These are phyloP conservation scores for Nemoura dubitans DNA, from an alignment of 2,888 invertebrate species.

Conservation along the genomic window DNA sequence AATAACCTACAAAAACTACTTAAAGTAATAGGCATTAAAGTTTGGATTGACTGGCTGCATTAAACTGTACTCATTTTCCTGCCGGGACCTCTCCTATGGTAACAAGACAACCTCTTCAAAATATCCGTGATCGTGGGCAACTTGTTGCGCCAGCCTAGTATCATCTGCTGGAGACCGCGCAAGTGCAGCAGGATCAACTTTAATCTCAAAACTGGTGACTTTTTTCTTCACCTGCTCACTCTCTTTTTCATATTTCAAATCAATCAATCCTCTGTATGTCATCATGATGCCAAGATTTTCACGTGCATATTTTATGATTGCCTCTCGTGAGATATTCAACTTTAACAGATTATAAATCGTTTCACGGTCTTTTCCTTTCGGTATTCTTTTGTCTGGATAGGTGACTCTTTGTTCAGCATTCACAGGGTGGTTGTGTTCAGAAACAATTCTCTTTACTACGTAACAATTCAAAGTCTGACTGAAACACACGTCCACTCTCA, in stretches of 20 bases:
- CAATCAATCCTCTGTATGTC: not conserved
- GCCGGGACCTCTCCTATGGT: no score
- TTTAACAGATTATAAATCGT: not conserved
- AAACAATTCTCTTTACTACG: not conserved
- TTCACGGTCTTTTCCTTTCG: not conserved
- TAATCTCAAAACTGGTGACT: no score
- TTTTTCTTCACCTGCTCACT: not conserved
- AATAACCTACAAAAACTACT: no score
- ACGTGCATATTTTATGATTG: not conserved
- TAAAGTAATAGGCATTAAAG: no score
- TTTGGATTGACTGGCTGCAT: no score
- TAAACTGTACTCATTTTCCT: no score
- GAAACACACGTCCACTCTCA: not conserved
- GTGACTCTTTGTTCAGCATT: not conserved
- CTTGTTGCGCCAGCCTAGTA: no score
- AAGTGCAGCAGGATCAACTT: no score
- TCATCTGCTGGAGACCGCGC: no score
- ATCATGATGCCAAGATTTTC: slow-evolving; percentile 14
- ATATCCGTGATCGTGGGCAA: no score
- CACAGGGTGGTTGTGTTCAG: not conserved
- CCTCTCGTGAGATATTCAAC: not conserved
- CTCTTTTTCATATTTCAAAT: not conserved
- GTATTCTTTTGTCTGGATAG: slow-evolving; percentile 19
- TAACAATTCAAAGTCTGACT: not conserved
- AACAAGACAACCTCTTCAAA: no score